Percentiles rank a stretch among this genome's conserved stretches.
phyloP scores from a whole-genome alignment of 64 coral and sea anemone species.

The Catalaphyllia jardinei region DNA sequence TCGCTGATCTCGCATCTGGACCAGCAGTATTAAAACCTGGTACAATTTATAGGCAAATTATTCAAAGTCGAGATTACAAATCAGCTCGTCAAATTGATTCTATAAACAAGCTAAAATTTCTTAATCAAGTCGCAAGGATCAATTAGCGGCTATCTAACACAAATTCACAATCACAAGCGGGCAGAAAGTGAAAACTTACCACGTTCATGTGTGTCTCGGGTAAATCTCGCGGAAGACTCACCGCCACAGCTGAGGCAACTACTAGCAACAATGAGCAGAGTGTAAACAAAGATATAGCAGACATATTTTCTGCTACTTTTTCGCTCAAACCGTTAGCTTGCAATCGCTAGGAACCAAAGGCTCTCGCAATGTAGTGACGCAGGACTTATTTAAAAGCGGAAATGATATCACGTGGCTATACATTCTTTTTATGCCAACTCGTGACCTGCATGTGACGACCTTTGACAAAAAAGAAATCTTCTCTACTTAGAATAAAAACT shows the following conservation, averaged over 20 bases:
- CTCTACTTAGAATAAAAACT: not conserved
- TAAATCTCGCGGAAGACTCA: not conserved
- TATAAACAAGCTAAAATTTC: not conserved
- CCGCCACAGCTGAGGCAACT: not conserved
- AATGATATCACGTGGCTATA: not conserved
- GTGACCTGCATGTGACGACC: not conserved
- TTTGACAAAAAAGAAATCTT: not conserved
- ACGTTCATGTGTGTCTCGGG: constrained; percentile 71
- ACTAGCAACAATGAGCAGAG: not conserved
- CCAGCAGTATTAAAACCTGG: too few relatives aligned
- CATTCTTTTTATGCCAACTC: not conserved
- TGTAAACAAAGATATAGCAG: not conserved
- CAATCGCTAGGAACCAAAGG: not conserved
- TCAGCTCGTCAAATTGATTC: not conserved
- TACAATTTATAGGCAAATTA: too few relatives aligned
- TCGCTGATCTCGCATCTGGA: too few relatives aligned
- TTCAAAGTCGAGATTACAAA: not conserved
- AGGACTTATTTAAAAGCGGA: not conserved
- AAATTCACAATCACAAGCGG: not conserved
- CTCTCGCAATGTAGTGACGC: too few relatives aligned
- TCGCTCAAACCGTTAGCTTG: not conserved
- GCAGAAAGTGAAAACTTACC: constrained; percentile 19
- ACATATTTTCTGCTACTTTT: not conserved
- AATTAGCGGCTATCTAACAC: not conserved
- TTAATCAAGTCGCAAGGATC: not conserved